phyloP scores from a whole-genome alignment of 1,140 invertebrate genomes.

The Pseudomyrmex concolor region DNA sequence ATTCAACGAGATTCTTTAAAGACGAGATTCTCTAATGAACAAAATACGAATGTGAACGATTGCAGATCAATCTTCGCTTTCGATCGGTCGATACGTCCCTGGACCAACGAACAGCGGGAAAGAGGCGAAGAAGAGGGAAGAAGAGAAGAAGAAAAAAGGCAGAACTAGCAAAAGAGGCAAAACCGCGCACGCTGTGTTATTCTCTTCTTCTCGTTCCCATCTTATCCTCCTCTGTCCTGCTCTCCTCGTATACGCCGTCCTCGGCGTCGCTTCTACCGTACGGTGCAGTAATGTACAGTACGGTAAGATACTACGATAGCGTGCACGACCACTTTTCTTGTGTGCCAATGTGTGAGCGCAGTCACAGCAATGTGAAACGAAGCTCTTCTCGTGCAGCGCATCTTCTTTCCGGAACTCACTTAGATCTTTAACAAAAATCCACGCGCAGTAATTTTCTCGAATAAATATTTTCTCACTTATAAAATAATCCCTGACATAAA shows the following conservation, averaged over 20 bases:
- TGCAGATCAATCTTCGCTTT: constrained; percentile 9
- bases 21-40: not conserved
- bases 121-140: constrained; percentile 57
- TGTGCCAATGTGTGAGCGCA: not conserved
- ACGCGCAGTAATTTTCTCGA: too few relatives aligned
- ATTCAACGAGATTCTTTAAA: not conserved
- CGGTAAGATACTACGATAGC: constrained; percentile 39
- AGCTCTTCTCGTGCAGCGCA: not conserved
- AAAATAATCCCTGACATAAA: too few relatives aligned
- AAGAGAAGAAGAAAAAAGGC: constrained; percentile 58
- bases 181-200: constrained; percentile 53
- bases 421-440: constrained; percentile 4
- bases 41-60: not conserved
- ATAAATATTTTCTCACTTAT: too few relatives aligned
- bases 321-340: constrained; percentile 9
- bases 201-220: constrained; percentile 1
- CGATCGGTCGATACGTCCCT: constrained; percentile 67
- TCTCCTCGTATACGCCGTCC: constrained; percentile 13
- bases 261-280: constrained; percentile 23
- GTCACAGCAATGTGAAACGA: constrained; percentile 13
- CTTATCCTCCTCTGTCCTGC: constrained; percentile 34
- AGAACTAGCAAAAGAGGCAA: constrained; percentile 71
- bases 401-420: constrained; percentile 23
- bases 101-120: constrained; percentile 58
- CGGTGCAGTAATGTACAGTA: constrained; percentile 48